These are phyloP conservation scores for Eupithecia centaureata DNA, from an alignment of 2,888 invertebrate species.

Conservation along the genomic window DNA sequence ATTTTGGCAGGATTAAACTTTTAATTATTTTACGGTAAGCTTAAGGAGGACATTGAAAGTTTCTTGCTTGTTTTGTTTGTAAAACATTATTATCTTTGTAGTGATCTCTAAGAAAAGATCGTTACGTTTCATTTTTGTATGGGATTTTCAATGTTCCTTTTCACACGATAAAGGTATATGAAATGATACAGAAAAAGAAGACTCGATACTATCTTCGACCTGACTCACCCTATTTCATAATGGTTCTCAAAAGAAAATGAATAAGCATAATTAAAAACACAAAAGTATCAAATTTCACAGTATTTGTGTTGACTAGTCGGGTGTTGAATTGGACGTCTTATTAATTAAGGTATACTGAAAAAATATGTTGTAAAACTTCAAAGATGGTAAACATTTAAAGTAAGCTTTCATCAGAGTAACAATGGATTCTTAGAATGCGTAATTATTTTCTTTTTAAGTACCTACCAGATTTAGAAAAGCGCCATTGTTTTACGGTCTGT, in stretches of 20 bases:
- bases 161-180: too few relatives aligned
- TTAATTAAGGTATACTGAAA: not conserved
- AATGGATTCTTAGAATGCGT: not conserved
- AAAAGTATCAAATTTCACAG: not conserved
- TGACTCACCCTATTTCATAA: too few relatives aligned
- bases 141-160: too few relatives aligned
- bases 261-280: not conserved
- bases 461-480: not conserved
- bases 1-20: constrained; percentile 11
- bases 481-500: not conserved
- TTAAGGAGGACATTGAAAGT: not conserved
- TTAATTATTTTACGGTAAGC: constrained; percentile 9
- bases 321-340: not conserved
- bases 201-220: too few relatives aligned
- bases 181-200: too few relatives aligned
- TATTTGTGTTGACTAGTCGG: not conserved
- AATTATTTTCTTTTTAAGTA: not conserved
- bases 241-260: not conserved
- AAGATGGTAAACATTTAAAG: not conserved
- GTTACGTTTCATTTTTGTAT: too few relatives aligned
- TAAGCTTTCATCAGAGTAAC: not conserved
- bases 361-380: not conserved
- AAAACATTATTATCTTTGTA: not conserved
- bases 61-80: not conserved
- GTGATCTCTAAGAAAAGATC: too few relatives aligned